Evolutionary conservation across 2,888 invertebrate species (phyloP), one percentile per base, ranked within the genome.

Genomic region (Drosophila engyochracea): DNA sequence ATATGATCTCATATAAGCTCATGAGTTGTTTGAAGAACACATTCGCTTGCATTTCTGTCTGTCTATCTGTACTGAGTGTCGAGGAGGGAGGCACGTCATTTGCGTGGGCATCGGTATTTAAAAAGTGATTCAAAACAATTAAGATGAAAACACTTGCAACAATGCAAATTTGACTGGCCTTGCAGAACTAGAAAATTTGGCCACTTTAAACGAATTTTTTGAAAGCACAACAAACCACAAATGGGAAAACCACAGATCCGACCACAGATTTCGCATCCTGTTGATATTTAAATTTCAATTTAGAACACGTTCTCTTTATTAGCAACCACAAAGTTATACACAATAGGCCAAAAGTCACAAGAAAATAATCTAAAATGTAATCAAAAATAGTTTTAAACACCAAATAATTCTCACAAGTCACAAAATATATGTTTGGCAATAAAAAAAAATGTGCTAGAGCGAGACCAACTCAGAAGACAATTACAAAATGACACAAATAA

Each of bases 101-200:
- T 62, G 74, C 47, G 81, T 78, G 79, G 62, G 78, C 31, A 60
- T 49, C 59, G 25, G 51, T 41, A 57, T 52, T 57, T 74, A 25
- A 64, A 66, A 65, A 69, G 82, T 83, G 83, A 83, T 81, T 83
- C 83, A 83, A 79, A 74, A 69, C 72, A 84, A 82, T 84, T 82
- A 76, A 58, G 55, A 49, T 19, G 60, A 76, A 84, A 63, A 65
- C 68, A 57, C 33, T 52, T 68, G 64, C 54, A 49, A 33, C 44
- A 37, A 65, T 72, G 58, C 58, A 64, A 68, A 69, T 74, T 71
- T 53, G 16, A 51, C 14, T 70, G 65, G 73, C 81, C 79, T 81
- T 81, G 66, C 39, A 35, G 31, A 63, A 51, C 35, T 30, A 58
- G 6, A 31, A 52, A 62, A 59, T 57, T 53, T 70, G 41, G 22